Conservation (phyloP, 64 coral and sea anemone species). For the Montipora sp. region DNA sequence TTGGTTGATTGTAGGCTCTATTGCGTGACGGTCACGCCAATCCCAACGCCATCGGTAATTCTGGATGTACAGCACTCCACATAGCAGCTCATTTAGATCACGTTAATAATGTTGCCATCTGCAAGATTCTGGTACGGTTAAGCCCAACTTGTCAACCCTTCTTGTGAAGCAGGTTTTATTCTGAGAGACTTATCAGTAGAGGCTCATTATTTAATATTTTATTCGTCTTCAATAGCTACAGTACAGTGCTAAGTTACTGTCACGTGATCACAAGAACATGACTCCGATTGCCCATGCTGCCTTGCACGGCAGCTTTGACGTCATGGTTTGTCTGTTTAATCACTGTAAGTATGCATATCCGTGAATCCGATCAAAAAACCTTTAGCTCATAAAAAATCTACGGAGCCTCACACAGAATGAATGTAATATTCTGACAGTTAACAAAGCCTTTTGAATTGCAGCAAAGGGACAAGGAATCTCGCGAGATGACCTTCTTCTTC, state of each 20-base stretch:
- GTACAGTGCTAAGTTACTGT: slow-evolving; percentile 62
- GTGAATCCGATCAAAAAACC: too few relatives aligned
- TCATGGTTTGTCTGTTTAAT: slow-evolving; percentile 80
- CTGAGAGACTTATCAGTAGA: background rate
- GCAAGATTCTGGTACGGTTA: slow-evolving; percentile 76
- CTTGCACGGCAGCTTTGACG: slow-evolving; percentile 81
- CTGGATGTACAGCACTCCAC: slow-evolving; percentile 80
- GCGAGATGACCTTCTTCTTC: slow-evolving; percentile 75
- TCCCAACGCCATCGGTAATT: slow-evolving; percentile 70
- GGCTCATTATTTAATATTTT: background rate
- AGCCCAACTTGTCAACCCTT: too few relatives aligned
- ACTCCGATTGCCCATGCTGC: slow-evolving; percentile 88
- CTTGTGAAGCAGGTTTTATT: background rate
- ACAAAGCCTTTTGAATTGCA: background rate
- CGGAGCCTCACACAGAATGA: too few relatives aligned
- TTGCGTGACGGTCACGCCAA: slow-evolving; percentile 83
- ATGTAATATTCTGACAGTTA: too few relatives aligned
- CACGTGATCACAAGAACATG: slow-evolving; percentile 90
- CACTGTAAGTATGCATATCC: slow-evolving; percentile 57
- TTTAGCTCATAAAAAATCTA: too few relatives aligned
- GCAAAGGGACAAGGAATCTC: slow-evolving; percentile 72
- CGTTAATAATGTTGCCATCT: slow-evolving; percentile 78
- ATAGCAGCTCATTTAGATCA: slow-evolving; percentile 89
- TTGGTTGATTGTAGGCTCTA: slow-evolving; percentile 52
- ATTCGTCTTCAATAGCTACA: slow-evolving; percentile 33